Base-by-base conservation (phyloP, 2,888 invertebrate species). In the Colostygia pectinataria region DNA sequence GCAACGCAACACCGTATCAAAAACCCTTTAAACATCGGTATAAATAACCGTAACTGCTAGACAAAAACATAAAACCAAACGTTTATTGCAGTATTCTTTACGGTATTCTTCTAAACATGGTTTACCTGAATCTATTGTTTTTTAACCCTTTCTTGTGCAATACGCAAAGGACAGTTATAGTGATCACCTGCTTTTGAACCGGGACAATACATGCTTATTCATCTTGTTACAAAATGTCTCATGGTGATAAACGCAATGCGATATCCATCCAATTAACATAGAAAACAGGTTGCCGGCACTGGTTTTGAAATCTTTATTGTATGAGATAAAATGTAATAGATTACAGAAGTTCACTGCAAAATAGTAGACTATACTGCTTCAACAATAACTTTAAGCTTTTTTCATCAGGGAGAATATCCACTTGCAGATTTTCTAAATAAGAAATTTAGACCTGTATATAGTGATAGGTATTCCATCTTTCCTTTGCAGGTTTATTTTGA, bases 81-180 rank as follows among this genome's bases (percentile, higher is more conserved):
- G 42, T 34, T 52, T 52, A 52, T 47, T 46, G 34, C 52, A 12
- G 14, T 33, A 24, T 52, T 52, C 27, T 46, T 52, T 29, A 49
- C 27, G 23, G 32, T 18, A 39, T 53, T 48, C 29, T 54, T 40
- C 40, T 45, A 36, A 38, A 54, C 44, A 39, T 47, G 24, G 29
- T 40, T 40, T 57, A 60, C 59, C 59, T 60, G 59, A 15, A 23
- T 41, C 40, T 47, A 48, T 55, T 55, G 50, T 55, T 28, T 14
- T 12, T 41, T 24, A 59, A 59, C 53, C 55, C 59, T 55, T 57
- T 57, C 38, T 46, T 52, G 31, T 23, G 38, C 45, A 57, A 57
- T 44, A 44, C 44, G 33, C 34, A 32, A 39, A 38, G 46, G 33
- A 42, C 46, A 52, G 46, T 52, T 38, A 42, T 33, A 29, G 33